Conservation (phyloP, 2,797 vertebrate species). For the Pantherophis alleghaniensis region DNA sequence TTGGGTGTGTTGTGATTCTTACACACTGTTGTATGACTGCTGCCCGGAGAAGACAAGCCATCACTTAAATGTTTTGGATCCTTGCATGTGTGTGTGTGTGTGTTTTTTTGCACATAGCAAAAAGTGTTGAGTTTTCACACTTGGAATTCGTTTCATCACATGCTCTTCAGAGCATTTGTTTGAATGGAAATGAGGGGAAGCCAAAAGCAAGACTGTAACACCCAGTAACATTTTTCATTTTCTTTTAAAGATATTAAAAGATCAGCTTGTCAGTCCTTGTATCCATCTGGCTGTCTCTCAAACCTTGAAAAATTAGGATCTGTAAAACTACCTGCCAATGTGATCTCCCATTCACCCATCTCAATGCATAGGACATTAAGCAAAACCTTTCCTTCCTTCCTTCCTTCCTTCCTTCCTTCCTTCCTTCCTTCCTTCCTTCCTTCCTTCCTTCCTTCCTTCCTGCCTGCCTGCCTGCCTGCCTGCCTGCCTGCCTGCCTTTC, state of each 20-base stretch:
- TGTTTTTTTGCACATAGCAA: neutral
- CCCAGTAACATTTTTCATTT: neutral
- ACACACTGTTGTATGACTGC: neutral
- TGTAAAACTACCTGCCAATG: neutral
- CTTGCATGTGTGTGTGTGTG: neutral
- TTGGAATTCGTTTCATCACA: rapidly evolving
- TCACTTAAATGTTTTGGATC: neutral
- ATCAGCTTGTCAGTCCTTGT: conserved; percentile 30
- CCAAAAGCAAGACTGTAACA: neutral
- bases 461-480: no score
- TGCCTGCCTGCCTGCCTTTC: no score
- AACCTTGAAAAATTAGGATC: neutral
- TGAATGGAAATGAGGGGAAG: conserved; percentile 11
- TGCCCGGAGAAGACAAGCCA: neutral
- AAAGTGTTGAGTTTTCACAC: conserved; percentile 9
- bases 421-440: neutral
- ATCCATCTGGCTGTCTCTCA: neutral
- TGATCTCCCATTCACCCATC: neutral
- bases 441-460: no score
- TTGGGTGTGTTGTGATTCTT: neutral
- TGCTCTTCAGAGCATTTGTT: conserved; percentile 7
- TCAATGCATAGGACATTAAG: neutral
- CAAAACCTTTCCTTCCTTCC: neutral
- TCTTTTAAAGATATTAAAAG: conserved; percentile 17
- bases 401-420: neutral